Percentiles rank a stretch among this genome's conserved stretches.
Conservation (phyloP, 2,797 vertebrate species). For the Pangasius krempfi region DNA sequence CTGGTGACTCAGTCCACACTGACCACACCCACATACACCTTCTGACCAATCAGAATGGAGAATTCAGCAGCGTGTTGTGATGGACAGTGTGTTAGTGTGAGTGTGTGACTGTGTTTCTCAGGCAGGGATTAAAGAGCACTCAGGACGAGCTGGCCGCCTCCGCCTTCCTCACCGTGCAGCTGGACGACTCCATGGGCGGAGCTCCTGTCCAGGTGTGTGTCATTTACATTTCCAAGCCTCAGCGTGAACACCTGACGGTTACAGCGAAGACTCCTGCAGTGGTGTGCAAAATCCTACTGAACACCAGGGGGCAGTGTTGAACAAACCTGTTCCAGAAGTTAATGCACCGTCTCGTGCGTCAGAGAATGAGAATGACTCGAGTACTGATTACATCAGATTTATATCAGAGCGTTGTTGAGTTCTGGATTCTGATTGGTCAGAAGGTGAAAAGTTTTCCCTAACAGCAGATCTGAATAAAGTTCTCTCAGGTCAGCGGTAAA, state of each 20-base stretch:
- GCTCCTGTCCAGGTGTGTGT: conserved; percentile 74
- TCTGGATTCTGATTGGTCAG: background rate
- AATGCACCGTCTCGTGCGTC: background rate
- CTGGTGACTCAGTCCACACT: conserved; percentile 65
- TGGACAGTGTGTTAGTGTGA: background rate
- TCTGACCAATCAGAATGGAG: conserved; percentile 2
- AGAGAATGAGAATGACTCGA: too few relatives aligned
- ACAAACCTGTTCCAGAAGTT: background rate
- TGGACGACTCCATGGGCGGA: conserved; percentile 75
- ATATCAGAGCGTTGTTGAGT: background rate
- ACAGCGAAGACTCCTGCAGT: background rate
- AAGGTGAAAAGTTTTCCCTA: too few relatives aligned
- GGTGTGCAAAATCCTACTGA: background rate
- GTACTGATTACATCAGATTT: background rate
- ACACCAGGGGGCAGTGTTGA: conserved; percentile 20
- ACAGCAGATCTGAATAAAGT: too few relatives aligned
- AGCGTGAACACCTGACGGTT: background rate
- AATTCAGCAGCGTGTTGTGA: too few relatives aligned
- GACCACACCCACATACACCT: background rate
- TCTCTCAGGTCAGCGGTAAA: too few relatives aligned
- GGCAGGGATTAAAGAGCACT: conserved; percentile 75
- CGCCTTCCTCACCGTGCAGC: conserved; percentile 70
- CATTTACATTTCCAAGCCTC: background rate
- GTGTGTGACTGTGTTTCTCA: conserved; percentile 54
- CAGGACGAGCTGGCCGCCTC: conserved; percentile 72